Evolutionary conservation across 2,113 vertebrate genomes (phyloP).

Genomic region (Rattus rattus): DNA sequence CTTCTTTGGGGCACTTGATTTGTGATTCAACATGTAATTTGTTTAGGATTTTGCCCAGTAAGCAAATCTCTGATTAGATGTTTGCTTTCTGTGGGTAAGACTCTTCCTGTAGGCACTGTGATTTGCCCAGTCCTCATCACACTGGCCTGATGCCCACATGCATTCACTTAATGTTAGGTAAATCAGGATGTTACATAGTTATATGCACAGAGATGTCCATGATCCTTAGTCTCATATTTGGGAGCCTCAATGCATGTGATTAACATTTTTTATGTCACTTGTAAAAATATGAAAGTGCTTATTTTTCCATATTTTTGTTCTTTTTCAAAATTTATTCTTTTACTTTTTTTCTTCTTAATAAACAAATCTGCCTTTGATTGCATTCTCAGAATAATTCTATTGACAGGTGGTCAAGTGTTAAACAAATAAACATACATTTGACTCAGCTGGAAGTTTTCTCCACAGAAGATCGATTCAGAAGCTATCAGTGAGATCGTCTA

Average conservation of each 20-base stretch:
- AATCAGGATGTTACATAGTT: neutral
- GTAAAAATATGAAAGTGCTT: neutral
- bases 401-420: constrained; percentile 27
- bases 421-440: constrained; percentile 22
- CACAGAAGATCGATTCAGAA: neutral
- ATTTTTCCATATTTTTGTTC: neutral
- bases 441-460: neutral
- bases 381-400: constrained; percentile 47
- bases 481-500: neutral
- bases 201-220: neutral
- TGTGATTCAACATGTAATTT: neutral
- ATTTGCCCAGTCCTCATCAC: neutral
- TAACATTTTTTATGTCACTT: constrained; percentile 20
- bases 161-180: neutral
- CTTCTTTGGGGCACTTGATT: neutral
- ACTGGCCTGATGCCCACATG: neutral
- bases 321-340: too few relatives aligned
- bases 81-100: neutral
- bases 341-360: neutral
- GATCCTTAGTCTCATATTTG: neutral
- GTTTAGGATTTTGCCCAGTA: neutral
- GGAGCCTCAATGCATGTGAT: neutral
- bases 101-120: neutral
- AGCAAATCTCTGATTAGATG: neutral
- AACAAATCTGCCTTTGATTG: neutral